Evolutionary conservation across 2,113 vertebrate species (phyloP).

Genomic region (Python bivittatus): DNA sequence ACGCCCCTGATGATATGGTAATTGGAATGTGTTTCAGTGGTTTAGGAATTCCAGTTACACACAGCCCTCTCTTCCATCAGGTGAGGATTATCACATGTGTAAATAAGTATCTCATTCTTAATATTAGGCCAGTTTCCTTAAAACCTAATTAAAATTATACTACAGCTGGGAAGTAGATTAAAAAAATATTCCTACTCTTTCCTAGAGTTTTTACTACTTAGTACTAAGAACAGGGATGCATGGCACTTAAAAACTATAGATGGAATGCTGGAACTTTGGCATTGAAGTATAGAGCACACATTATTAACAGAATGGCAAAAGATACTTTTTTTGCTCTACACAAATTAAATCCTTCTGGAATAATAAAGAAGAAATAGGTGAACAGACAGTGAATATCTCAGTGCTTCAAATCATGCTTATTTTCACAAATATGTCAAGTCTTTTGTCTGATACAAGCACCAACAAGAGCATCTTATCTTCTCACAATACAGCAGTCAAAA

Average conservation of each 20-base stretch:
- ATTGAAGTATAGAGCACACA: neutral
- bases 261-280: neutral
- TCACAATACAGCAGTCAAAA: neutral
- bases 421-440: neutral
- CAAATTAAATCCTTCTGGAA: neutral
- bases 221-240: neutral
- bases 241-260: neutral
- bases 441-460: neutral
- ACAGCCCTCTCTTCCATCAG: slow-evolving; percentile 97
- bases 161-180: neutral
- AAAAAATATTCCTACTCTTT: neutral
- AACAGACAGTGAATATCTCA: neutral
- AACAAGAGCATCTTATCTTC: neutral
- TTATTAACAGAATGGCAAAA: neutral
- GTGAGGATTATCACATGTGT: slow-evolving; percentile 59
- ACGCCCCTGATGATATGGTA: slow-evolving; percentile 96
- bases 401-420: neutral
- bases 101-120: neutral
- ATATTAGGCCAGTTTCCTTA: neutral
- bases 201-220: neutral
- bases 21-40: slow-evolving; percentile 96
- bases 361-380: neutral
- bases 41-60: slow-evolving; percentile 88
- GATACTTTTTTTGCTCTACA: neutral
- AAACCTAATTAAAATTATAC: neutral